These are phyloP conservation scores for Microctenopoma lineatum DNA, from an alignment of 2,797 vertebrate species.

Conservation along the genomic window DNA sequence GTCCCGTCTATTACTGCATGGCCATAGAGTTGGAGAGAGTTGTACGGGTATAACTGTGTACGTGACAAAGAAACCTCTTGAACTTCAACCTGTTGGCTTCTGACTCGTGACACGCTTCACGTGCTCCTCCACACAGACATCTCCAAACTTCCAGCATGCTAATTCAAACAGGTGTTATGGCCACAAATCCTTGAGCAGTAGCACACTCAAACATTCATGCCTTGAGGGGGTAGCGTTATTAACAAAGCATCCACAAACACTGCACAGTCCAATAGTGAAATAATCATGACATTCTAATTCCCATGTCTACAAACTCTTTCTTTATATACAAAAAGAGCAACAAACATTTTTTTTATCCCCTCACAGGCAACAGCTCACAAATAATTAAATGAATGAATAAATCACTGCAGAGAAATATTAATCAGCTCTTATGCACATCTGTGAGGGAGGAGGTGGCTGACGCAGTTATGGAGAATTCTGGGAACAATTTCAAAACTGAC, in stretches of 20 bases:
- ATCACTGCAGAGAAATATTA: constrained; percentile 71
- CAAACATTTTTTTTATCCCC: constrained; percentile 54
- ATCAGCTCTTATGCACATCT: constrained; percentile 66
- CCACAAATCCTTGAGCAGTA: constrained; percentile 28
- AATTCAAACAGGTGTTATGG: constrained; percentile 43
- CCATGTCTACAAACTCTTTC: constrained; percentile 19
- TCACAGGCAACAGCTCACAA: constrained; percentile 52
- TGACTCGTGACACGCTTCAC: background rate
- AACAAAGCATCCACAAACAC: constrained; percentile 40
- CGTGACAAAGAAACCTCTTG: too few relatives aligned
- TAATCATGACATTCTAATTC: constrained; percentile 44
- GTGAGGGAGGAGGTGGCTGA: constrained; percentile 38
- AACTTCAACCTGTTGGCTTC: constrained; percentile 22
- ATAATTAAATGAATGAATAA: constrained; percentile 72
- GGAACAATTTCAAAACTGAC: constrained; percentile 59
- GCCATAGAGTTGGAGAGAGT: too few relatives aligned
- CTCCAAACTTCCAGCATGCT: constrained; percentile 53
- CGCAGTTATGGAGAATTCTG: constrained; percentile 57
- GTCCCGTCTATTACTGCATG: too few relatives aligned
- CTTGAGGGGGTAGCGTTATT: constrained; percentile 24
- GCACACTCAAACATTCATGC: constrained; percentile 28
- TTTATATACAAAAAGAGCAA: constrained; percentile 35
- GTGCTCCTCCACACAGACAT: constrained; percentile 30
- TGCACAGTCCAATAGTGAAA: constrained; percentile 39
- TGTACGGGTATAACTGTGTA: too few relatives aligned